Conservation (phyloP, 2,797 vertebrate species). For the Trematomus bernacchii region DNA sequence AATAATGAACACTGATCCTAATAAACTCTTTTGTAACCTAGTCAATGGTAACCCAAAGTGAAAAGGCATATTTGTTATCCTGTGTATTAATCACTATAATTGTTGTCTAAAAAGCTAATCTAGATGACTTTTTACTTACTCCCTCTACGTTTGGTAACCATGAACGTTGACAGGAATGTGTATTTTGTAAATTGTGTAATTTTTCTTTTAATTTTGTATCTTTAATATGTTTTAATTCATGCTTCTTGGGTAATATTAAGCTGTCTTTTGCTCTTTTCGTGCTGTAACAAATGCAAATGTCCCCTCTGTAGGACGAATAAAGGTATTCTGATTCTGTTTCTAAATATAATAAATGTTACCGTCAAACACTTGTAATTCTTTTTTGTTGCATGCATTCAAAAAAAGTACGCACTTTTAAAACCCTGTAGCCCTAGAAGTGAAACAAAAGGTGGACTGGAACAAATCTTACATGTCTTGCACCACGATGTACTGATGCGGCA, state of each 20-base stretch:
- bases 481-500: constrained; percentile 96
- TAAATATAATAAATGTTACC: no score
- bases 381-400: constrained; percentile 3
- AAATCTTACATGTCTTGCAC: constrained; percentile 92
- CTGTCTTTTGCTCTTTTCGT: no score
- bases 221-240: no score
- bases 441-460: constrained; percentile 3
- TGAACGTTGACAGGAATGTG: not conserved
- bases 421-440: not conserved
- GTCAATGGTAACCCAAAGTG: not conserved
- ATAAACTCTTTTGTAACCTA: not conserved
- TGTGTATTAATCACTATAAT: not conserved
- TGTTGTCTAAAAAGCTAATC: not conserved
- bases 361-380: no score
- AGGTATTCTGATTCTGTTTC: no score
- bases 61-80: not conserved
- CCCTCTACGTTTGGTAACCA: not conserved
- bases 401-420: not conserved
- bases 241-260: no score
- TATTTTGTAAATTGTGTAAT: no score
- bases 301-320: no score
- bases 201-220: no score
- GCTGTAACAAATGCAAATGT: no score
- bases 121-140: not conserved
- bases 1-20: not conserved